Evolutionary conservation across 2,888 invertebrate species (phyloP).

Genomic region (Hirtodrosophila histrioides): DNA sequence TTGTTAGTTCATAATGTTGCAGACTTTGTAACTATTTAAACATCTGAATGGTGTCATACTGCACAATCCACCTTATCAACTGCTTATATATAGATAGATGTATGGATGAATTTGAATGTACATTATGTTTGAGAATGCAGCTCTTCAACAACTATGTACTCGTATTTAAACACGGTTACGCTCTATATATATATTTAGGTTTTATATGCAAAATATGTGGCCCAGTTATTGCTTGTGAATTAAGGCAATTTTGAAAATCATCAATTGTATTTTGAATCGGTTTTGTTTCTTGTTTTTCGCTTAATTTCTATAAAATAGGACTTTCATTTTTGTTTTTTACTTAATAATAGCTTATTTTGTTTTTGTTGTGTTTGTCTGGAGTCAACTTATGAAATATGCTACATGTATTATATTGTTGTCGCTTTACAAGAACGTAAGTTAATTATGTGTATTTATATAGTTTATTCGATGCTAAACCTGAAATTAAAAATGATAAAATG

Average conservation of each 20-base stretch:
- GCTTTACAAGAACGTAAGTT: conserved; percentile 50
- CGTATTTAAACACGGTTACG: conserved; percentile 5
- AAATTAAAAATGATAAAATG: conserved; percentile 68
- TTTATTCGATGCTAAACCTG: conserved; percentile 75
- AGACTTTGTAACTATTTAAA: conserved; percentile 40
- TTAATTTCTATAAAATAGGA: conserved; percentile 48
- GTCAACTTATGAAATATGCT: conserved; percentile 49
- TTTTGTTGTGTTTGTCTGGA: conserved; percentile 20
- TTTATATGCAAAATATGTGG: conserved; percentile 26
- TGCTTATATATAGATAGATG: conserved; percentile 23
- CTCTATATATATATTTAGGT: conserved; percentile 8
- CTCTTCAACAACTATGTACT: conserved; percentile 30
- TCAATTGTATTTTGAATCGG: conserved; percentile 40
- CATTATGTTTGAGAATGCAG: conserved; percentile 29
- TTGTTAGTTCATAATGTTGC: conserved; percentile 44
- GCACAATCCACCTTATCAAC: conserved; percentile 5
- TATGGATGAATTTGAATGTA: conserved; percentile 34
- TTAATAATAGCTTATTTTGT: conserved; percentile 47
- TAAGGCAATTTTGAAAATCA: conserved; percentile 62
- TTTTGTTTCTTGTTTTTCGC: conserved; percentile 15
- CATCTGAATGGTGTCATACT: conserved; percentile 10
- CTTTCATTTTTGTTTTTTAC: conserved; percentile 38
- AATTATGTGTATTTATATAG: conserved; percentile 56
- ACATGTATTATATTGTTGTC: conserved; percentile 18
- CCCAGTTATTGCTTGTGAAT: conserved; percentile 49